Evolutionary conservation across 1,140 invertebrate species (phyloP).

Genomic region (Bombyx mandarina): DNA sequence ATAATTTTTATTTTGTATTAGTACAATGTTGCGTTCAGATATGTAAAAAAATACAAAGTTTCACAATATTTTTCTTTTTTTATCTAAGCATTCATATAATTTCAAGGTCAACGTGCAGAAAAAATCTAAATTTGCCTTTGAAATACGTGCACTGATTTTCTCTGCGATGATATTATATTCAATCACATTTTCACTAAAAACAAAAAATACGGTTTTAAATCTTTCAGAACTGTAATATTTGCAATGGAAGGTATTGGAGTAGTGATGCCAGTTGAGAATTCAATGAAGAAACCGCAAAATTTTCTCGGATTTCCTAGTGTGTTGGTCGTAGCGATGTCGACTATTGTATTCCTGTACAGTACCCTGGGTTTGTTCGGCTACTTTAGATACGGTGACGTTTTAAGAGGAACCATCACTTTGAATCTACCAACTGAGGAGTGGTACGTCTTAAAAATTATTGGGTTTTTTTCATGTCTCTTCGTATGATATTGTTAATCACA

Average conservation of each 20-base stretch:
- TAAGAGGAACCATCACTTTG: slow-evolving; percentile 79
- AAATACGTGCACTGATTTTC: too few relatives aligned
- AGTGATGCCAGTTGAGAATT: slow-evolving; percentile 92
- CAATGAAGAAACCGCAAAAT: slow-evolving; percentile 83
- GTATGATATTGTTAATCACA: not conserved
- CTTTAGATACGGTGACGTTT: slow-evolving; percentile 79
- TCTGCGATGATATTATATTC: too few relatives aligned
- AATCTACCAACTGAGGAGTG: slow-evolving; percentile 77
- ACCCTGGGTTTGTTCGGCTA: slow-evolving; percentile 89
- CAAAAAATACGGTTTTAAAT: slow-evolving; percentile 4
- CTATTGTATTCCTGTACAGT: slow-evolving; percentile 82
- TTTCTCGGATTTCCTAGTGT: slow-evolving; percentile 88
- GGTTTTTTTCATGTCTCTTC: not conserved
- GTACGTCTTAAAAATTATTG: slow-evolving; percentile 53
- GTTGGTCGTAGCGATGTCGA: slow-evolving; percentile 84
- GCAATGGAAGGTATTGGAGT: slow-evolving; percentile 87
- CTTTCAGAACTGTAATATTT: slow-evolving; percentile 79
- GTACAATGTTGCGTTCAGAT: too few relatives aligned
- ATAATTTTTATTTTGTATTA: too few relatives aligned
- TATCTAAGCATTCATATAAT: too few relatives aligned
- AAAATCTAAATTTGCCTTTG: too few relatives aligned
- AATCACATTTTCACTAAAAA: not conserved
- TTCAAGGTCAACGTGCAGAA: too few relatives aligned
- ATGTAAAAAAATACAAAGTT: too few relatives aligned
- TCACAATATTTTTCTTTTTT: too few relatives aligned